Evolutionary conservation across 2,888 invertebrate genomes (phyloP).

Genomic region (Sphaeridia pumilis): DNA sequence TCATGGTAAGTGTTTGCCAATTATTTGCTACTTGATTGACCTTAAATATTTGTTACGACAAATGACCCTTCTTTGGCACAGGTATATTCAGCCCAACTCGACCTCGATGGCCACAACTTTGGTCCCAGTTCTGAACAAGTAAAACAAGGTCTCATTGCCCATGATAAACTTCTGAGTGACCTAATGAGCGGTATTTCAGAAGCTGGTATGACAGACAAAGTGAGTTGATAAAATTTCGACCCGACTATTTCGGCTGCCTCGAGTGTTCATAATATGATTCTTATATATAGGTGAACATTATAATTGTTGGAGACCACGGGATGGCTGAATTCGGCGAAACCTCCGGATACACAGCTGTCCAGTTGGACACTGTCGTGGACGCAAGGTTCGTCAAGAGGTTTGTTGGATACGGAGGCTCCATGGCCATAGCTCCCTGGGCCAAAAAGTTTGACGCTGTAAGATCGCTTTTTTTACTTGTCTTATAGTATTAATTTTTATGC

Average conservation of each 20-base stretch:
- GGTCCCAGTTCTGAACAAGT: constrained; percentile 38
- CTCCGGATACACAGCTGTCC: constrained; percentile 33
- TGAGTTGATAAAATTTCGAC: constrained; percentile 13
- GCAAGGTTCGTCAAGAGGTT: constrained; percentile 34
- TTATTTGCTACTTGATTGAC: neutral
- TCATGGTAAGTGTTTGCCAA: constrained; percentile 33
- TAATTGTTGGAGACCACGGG: constrained; percentile 40
- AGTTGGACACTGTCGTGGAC: constrained; percentile 37
- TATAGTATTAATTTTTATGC: neutral
- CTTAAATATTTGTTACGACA: neutral
- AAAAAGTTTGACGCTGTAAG: constrained; percentile 27
- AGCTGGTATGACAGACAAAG: constrained; percentile 35
- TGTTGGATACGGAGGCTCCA: constrained; percentile 36
- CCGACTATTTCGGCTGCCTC: neutral
- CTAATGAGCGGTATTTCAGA: constrained; percentile 37
- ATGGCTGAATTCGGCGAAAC: constrained; percentile 38
- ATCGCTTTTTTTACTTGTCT: neutral
- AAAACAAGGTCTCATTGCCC: constrained; percentile 36
- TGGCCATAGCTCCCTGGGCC: constrained; percentile 36
- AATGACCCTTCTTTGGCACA: constrained; percentile 13
- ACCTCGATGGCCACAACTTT: constrained; percentile 38
- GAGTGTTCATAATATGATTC: no score
- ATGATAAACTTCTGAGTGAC: constrained; percentile 36
- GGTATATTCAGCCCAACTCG: constrained; percentile 38
- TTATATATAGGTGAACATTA: constrained; percentile 40